Conservation (phyloP, 1,140 invertebrate genomes). For the Belonocnema kinseyi region DNA sequence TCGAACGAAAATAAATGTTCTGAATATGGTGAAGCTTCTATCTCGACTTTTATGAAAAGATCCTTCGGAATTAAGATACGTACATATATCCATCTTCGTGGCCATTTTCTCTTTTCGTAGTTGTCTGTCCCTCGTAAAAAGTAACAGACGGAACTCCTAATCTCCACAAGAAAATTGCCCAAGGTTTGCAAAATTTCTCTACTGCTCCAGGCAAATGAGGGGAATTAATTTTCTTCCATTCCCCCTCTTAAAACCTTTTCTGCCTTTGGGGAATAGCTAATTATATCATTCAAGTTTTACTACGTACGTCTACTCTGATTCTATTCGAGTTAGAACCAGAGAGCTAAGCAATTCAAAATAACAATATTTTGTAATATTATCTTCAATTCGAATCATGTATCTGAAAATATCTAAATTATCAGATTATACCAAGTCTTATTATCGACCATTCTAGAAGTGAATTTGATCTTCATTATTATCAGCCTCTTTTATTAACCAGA, state of each 20-base stretch:
- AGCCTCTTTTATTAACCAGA: slow-evolving; percentile 1
- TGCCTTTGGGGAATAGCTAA: slow-evolving; percentile 2
- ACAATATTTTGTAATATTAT: background rate
- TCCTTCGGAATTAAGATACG: too few species aligned
- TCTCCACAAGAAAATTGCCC: background rate
- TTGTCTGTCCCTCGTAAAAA: background rate
- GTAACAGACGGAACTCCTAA: background rate
- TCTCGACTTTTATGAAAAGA: too few species aligned
- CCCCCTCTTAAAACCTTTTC: background rate
- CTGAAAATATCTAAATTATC: too few species aligned
- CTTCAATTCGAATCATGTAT: background rate
- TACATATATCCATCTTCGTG: too few species aligned
- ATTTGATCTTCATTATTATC: background rate
- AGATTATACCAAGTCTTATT: background rate
- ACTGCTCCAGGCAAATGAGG: background rate
- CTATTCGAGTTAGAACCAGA: background rate
- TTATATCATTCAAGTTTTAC: slow-evolving; percentile 2
- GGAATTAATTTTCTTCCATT: background rate
- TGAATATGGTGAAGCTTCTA: too few species aligned
- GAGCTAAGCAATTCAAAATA: background rate
- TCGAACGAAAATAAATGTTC: too few species aligned
- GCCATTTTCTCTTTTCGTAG: background rate
- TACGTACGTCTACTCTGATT: background rate
- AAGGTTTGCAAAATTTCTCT: slow-evolving; percentile 12
- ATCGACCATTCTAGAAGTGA: background rate